Evolutionary conservation across 2,797 vertebrate species (phyloP), one percentile per base, ranked within the genome.

Genomic region (Falco peregrinus): DNA sequence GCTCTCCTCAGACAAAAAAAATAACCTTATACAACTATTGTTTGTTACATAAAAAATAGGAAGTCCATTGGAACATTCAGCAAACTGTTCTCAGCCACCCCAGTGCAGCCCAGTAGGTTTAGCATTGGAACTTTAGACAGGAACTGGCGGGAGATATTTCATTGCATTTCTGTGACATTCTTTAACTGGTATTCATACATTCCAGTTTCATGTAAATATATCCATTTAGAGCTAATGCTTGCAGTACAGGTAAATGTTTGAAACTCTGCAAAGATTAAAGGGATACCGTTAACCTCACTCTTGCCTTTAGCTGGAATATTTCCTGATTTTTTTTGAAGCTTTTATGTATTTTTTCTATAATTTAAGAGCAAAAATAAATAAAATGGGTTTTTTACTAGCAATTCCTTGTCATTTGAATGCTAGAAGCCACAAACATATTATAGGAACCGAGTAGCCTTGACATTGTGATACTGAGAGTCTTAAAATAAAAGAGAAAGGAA

Each of bases 181-280:
- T 92, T 93, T 89, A 80, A 89, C 50, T 81, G 51, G 53, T 78
- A 95, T 96, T 92, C 73, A 68, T 95, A 71, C 68, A 69, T 85
- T 95, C 79, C 84, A 80, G 41, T 81, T 96, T 86, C 76, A 79
- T 85, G 94, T 97, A 90, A 94, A 85, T 85, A 37, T 86, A 94
- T 41, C 80, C 81, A 81, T 51, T 61, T 13, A 93, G 57, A 95
- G 51, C 33, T 95, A 93, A 87, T 83, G 33, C 53, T 91, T 91
- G 68, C 0, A 2, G 75, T 75, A 89, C 45, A 83, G 88, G 86
- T 96, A 93, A 82, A 54, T 39, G 87, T 90, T 89, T 59, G 60
- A 97, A 83, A 89, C 89, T 96, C 80, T 69, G 91, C n/a, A 83
- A 84, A 85, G 89, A 97, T 96, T 94, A 68, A 93, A 97, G 89